Percentiles rank a stretch among this genome's conserved stretches.
phyloP scores from a whole-genome alignment of 1,140 invertebrate genomes.

The Apis dorsata region DNA sequence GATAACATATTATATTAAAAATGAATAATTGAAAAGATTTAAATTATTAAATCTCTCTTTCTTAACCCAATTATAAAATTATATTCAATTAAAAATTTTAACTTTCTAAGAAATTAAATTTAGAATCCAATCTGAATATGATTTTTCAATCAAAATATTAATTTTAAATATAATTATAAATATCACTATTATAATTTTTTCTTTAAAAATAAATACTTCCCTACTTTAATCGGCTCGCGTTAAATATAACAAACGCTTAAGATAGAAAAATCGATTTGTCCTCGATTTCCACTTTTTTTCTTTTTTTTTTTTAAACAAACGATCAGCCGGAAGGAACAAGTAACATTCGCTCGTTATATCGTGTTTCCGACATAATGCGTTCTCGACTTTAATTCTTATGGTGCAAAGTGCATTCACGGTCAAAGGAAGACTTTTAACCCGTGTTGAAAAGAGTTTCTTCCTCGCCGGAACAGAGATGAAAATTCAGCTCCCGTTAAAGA shows the following conservation, averaged over 20 bases:
- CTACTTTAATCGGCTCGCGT: not conserved
- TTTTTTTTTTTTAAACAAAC: not conserved
- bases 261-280: not conserved
- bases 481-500: not conserved
- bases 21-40: too few relatives aligned
- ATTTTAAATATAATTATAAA: too few relatives aligned
- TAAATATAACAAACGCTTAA: not conserved
- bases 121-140: too few relatives aligned
- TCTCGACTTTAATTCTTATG: not conserved
- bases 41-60: too few relatives aligned
- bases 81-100: too few relatives aligned
- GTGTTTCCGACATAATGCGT: not conserved
- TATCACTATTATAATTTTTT: too few relatives aligned
- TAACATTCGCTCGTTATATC: too few relatives aligned
- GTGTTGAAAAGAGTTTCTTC: not conserved
- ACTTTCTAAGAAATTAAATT: too few relatives aligned
- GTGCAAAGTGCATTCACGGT: not conserved
- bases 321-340: not conserved
- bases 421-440: constrained; percentile 8
- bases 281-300: not conserved
- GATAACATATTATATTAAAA: too few relatives aligned
- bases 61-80: too few relatives aligned
- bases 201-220: too few relatives aligned
- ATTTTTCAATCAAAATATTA: too few relatives aligned
- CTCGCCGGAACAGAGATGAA: not conserved